Percentiles rank a stretch among this genome's conserved stretches.
These are phyloP conservation scores for Branchinecta lynchi DNA, from an alignment of 1,140 invertebrate species.

Conservation along the genomic window DNA sequence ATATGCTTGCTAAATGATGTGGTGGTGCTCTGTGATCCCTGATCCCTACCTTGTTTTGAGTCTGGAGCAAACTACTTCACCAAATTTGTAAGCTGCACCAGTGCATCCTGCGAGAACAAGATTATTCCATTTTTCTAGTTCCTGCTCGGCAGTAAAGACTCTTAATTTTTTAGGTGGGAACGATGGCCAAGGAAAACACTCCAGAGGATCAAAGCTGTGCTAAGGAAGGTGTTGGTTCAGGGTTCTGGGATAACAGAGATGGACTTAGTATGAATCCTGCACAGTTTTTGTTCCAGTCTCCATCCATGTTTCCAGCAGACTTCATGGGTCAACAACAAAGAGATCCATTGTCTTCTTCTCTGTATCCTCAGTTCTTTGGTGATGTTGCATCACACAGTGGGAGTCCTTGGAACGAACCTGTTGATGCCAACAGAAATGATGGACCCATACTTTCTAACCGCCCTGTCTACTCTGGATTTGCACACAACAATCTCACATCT, in stretches of 20 bases:
- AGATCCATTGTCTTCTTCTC: background rate
- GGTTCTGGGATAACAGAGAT: background rate
- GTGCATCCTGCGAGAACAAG: too few relatives aligned
- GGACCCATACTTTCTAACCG: background rate
- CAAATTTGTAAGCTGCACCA: too few relatives aligned
- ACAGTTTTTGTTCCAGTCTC: slow-evolving; percentile 3
- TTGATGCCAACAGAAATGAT: background rate
- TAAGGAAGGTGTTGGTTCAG: background rate
- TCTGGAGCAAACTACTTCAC: too few relatives aligned
- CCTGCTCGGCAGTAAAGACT: background rate
- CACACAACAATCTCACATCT: too few relatives aligned
- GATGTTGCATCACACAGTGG: background rate
- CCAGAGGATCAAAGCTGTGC: background rate
- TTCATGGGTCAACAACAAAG: background rate
- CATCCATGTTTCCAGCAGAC: background rate
- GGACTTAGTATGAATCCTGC: background rate
- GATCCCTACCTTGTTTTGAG: too few relatives aligned
- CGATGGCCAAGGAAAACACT: background rate
- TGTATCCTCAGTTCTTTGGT: background rate
- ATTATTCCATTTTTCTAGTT: too few relatives aligned
- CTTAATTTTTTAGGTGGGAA: background rate
- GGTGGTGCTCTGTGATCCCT: too few relatives aligned
- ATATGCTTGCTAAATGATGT: too few relatives aligned
- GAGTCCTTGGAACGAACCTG: background rate
- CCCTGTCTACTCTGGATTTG: background rate